phyloP scores from a whole-genome alignment of 1,140 invertebrate genomes.

The Luehdorfia chinensis region DNA sequence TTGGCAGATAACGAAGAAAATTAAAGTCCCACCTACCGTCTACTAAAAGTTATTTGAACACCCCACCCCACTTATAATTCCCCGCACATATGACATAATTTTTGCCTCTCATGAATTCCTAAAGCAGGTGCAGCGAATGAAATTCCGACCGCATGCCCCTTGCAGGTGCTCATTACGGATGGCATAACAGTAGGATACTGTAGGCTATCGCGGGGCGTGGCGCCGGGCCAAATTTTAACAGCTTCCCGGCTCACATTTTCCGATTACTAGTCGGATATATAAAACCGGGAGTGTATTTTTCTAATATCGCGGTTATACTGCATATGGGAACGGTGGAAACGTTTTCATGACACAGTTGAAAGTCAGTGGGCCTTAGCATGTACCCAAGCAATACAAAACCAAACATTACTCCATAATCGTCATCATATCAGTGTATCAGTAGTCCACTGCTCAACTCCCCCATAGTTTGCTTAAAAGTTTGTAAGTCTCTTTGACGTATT shows the following conservation, averaged over 20 bases:
- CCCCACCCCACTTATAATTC: conserved; percentile 13
- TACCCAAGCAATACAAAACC: too few relatives aligned
- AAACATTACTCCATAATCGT: too few relatives aligned
- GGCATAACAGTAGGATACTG: conserved; percentile 17
- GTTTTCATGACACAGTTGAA: background rate
- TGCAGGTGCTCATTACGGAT: conserved; percentile 45
- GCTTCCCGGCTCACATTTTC: conserved; percentile 14
- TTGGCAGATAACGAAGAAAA: too few relatives aligned
- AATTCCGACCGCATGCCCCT: conserved; percentile 25
- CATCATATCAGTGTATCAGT: too few relatives aligned
- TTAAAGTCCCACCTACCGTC: too few relatives aligned
- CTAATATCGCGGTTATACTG: conserved; percentile 10
- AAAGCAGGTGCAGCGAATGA: conserved; percentile 19
- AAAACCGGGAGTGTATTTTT: conserved; percentile 15
- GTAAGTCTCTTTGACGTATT: too few relatives aligned
- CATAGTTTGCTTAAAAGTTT: too few relatives aligned
- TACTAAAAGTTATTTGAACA: background rate
- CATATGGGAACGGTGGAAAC: background rate
- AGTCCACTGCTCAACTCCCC: too few relatives aligned
- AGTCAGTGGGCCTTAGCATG: too few relatives aligned
- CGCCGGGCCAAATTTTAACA: conserved; percentile 43
- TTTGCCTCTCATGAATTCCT: conserved; percentile 25
- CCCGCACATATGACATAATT: conserved; percentile 7
- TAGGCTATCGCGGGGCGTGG: conserved; percentile 22
- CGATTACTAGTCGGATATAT: conserved; percentile 8